Conservation (phyloP, 2,113 vertebrate species). For the Antigone vipio region DNA sequence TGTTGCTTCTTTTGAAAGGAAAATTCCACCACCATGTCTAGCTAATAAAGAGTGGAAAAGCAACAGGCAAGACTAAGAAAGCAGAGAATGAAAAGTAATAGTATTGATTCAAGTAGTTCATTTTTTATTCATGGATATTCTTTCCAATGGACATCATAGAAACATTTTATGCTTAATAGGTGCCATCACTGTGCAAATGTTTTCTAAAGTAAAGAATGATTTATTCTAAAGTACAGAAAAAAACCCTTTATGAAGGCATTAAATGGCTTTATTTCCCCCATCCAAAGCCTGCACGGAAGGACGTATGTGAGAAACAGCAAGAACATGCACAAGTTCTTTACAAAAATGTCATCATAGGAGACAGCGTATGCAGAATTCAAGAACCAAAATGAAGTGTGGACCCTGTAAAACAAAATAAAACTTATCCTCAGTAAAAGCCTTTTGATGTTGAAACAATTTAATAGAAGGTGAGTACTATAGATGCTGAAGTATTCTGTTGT, state of each 20-base stretch:
- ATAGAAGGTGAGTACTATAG: neutral
- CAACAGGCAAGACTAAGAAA: neutral
- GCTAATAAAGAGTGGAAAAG: neutral
- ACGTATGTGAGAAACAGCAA: neutral
- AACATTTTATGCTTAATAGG: neutral
- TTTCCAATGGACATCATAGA: neutral
- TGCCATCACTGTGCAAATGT: neutral
- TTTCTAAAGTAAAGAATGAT: neutral
- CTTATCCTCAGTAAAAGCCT: neutral
- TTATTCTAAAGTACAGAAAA: neutral
- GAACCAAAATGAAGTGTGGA: neutral
- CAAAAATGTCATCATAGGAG: neutral
- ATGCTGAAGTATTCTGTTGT: neutral
- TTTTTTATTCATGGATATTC: constrained; percentile 15
- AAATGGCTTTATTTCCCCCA: neutral
- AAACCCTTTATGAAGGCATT: neutral
- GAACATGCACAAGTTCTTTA: neutral
- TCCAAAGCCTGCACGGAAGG: neutral
- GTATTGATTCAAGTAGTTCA: neutral
- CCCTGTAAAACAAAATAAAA: neutral
- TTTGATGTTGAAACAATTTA: neutral
- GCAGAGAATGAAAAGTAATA: neutral
- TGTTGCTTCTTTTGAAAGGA: neutral
- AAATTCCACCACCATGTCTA: neutral
- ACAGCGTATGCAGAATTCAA: neutral